phyloP scores from a whole-genome alignment of 2,888 invertebrate genomes.

The Polyommatus icarus region DNA sequence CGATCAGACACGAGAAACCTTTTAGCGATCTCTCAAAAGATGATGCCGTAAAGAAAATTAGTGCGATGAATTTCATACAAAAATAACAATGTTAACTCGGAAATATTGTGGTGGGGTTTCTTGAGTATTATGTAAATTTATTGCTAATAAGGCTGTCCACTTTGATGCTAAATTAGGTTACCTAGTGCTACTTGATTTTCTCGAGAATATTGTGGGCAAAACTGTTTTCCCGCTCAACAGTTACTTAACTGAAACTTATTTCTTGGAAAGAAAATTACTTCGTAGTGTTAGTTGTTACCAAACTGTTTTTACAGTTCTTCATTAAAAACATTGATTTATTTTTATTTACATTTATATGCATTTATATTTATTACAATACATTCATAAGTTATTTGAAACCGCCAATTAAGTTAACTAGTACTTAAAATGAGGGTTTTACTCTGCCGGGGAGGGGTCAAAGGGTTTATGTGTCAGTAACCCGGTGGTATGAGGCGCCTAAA shows the following conservation, averaged over 20 bases:
- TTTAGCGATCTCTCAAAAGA: background rate
- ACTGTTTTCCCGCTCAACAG: background rate
- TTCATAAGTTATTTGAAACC: too few relatives aligned
- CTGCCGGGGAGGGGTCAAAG: too few relatives aligned
- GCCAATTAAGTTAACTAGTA: too few relatives aligned
- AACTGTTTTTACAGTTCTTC: too few relatives aligned
- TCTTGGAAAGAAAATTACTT: background rate
- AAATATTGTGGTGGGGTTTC: background rate
- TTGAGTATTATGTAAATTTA: conserved; percentile 14
- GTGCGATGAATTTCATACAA: background rate
- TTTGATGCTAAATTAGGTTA: background rate
- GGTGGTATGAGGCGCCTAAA: background rate
- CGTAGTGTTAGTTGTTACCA: background rate
- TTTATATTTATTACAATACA: too few relatives aligned
- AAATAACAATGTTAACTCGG: background rate
- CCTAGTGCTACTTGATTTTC: background rate
- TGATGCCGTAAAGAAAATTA: background rate
- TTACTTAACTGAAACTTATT: background rate
- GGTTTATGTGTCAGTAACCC: background rate
- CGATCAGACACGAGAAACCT: conserved; percentile 14
- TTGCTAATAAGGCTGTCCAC: conserved; percentile 14
- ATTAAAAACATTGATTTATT: too few relatives aligned
- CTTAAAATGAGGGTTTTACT: too few relatives aligned
- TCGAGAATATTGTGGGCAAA: background rate
- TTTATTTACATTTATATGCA: too few relatives aligned